Conservation (phyloP, 2,113 vertebrate species). For the Bettongia penicillata region DNA sequence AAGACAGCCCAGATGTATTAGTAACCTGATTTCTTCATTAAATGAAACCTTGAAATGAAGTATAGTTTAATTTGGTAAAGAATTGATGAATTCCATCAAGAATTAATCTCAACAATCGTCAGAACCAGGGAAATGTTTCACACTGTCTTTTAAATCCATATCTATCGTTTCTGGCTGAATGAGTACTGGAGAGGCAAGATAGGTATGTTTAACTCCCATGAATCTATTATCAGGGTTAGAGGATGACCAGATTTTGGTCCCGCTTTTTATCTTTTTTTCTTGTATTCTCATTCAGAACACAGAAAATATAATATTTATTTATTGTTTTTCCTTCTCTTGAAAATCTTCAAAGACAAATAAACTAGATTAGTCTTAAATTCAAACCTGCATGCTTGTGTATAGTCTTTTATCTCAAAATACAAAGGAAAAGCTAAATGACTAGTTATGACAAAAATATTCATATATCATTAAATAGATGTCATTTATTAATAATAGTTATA, state of each 20-base stretch:
- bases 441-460: neutral
- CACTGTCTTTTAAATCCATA: neutral
- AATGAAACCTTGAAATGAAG: neutral
- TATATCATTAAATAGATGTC: neutral
- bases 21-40: neutral
- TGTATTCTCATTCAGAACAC: neutral
- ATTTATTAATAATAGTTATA: neutral
- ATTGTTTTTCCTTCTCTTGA: neutral
- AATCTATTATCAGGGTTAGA: neutral
- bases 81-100: neutral
- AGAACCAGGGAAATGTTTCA: neutral
- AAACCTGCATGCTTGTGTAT: neutral
- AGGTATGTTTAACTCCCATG: neutral
- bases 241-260: neutral
- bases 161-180: neutral
- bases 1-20: constrained; percentile 12
- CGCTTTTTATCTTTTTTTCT: neutral
- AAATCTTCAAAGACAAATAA: neutral
- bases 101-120: neutral
- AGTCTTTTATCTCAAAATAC: neutral
- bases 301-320: neutral
- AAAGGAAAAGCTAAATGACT: neutral
- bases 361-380: neutral
- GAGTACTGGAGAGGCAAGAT: neutral
- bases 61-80: neutral